A percentile compares a stretch with the other conserved stretches of the same genome.
Conservation (phyloP, 92 coral and sea anemone species). For the Porites evermanni region DNA sequence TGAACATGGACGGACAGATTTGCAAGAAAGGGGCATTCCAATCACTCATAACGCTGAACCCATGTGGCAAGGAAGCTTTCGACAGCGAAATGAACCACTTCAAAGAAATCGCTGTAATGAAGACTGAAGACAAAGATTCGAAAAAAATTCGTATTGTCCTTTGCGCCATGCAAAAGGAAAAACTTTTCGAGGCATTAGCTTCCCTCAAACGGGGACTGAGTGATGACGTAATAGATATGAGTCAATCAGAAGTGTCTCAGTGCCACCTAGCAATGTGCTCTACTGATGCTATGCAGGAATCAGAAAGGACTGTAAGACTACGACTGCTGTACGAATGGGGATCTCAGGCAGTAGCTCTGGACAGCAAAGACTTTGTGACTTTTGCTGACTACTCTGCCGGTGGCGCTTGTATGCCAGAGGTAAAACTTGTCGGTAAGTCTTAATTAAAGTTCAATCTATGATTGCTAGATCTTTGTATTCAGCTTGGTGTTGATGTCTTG, state of each 20-base stretch:
- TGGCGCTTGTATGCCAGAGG: background rate
- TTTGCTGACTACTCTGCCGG: background rate
- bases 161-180: conserved; percentile 3
- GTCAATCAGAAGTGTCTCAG: background rate
- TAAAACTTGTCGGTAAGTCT: conserved; percentile 3
- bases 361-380: background rate
- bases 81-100: background rate
- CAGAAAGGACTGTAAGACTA: background rate
- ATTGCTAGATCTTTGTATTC: too few relatives aligned
- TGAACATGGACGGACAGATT: background rate
- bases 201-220: background rate
- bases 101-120: background rate
- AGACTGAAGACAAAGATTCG: background rate
- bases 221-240: background rate
- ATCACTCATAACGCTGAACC: background rate
- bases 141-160: background rate
- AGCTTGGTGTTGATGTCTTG: too few relatives aligned
- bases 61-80: background rate
- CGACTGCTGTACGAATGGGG: conserved; percentile 22
- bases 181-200: background rate
- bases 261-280: conserved; percentile 8
- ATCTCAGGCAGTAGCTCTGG: background rate
- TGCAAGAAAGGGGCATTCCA: background rate
- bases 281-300: background rate
- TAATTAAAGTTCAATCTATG: too few relatives aligned